Base-by-base conservation (phyloP, 2,797 vertebrate species). In the Molothrus aeneus region DNA sequence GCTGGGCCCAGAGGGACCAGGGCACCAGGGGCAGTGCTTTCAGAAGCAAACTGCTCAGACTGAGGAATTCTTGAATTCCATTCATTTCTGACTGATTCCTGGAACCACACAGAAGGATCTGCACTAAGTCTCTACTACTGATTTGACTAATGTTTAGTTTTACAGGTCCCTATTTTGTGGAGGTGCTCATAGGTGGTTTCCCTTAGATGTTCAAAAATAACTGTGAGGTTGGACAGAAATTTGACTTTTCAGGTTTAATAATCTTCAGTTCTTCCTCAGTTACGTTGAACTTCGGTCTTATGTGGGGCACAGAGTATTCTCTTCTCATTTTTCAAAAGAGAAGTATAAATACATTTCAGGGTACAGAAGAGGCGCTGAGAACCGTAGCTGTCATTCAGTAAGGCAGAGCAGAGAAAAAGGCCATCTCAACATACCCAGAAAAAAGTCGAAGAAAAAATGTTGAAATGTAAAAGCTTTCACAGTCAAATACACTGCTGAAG, bases 251-350 rank as follows among this genome's bases (percentile, higher is more conserved):
- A 42, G 32, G 60, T 80, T 70, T 87, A 38, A 38, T n/a, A 88
- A 72, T 74, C 72, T 70, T 71, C 71, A 71, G 73, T 88, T 97
- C 90, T 95, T 95, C 21, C 77, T 88, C 78, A 66, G 66, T 80
- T 83, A 34, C 6, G 57, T 60, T 77, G 93, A 81, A 66, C 77
- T 86, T 86, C 45, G 64, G 81, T 87, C 78, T 74, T 84, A 78
- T 18, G 32, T 29, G 18, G 42, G 28, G 40, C 65, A 54, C 43
- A 43, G 72, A 77, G 15, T 72, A 40, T 79, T 93, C 83, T 69
- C 48, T 94, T 73, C 77, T 60, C 57, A 50, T 82, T 95, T 97
- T 78, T 91, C 75, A 59, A 48, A 91, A 88, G 80, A 43, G 78
- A 74, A 80, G 53, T 78, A 24, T 47, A 86, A 88, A 82, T 80